Conservation (phyloP, 1,140 invertebrate genomes). For the Cataglyphis hispanica region DNA sequence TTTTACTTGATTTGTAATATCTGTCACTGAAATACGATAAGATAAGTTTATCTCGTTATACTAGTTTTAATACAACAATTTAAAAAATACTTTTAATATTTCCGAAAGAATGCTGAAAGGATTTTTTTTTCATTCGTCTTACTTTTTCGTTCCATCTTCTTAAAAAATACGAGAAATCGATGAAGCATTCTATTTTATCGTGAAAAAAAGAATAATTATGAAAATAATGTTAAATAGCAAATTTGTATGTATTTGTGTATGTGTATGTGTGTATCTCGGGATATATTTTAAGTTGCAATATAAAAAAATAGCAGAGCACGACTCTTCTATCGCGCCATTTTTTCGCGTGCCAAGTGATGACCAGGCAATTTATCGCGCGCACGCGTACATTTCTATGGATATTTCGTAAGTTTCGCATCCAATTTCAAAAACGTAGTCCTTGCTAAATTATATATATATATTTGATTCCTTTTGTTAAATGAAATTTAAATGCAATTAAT, state of each 20-base stretch:
- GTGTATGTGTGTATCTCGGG: too few relatives aligned
- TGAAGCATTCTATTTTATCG: background rate
- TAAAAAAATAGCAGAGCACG: background rate
- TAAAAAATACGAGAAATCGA: background rate
- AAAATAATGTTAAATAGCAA: too few relatives aligned
- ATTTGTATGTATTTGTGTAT: too few relatives aligned
- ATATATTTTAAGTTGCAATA: background rate
- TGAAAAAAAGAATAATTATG: background rate
- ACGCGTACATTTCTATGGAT: constrained; percentile 6
- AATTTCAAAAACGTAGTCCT: background rate
- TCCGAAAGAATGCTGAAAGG: background rate
- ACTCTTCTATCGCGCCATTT: constrained; percentile 27
- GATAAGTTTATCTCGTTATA: background rate
- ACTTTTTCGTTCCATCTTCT: background rate
- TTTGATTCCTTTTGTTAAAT: background rate
- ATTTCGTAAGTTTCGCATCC: constrained; percentile 24
- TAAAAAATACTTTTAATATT: background rate
- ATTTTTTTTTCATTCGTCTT: background rate
- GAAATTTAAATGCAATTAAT: background rate
- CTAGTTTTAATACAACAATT: too few relatives aligned
- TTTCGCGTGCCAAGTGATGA: constrained; percentile 61
- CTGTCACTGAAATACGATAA: background rate
- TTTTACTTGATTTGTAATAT: background rate
- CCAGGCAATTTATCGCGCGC: constrained; percentile 51
- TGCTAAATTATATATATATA: background rate